A percentile compares a stretch with the other conserved stretches of the same genome.
phyloP scores from a whole-genome alignment of 2,113 vertebrate species.

The Eulemur macaco region DNA sequence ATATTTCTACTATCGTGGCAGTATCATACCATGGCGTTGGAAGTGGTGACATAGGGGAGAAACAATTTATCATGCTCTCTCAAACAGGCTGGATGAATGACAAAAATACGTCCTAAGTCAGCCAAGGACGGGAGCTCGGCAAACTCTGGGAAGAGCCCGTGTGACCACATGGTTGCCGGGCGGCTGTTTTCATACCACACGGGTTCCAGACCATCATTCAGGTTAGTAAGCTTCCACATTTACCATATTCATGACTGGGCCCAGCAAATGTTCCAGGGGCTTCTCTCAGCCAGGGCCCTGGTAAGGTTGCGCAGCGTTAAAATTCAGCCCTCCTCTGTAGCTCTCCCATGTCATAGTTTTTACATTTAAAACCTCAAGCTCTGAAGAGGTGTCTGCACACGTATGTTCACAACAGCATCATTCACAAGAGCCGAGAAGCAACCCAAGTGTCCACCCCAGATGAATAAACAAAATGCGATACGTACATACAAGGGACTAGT shows the following conservation, averaged over 20 bases:
- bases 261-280: accelerated
- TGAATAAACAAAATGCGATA: accelerated
- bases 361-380: background rate
- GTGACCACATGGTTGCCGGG: accelerated
- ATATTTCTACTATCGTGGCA: background rate
- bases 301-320: background rate
- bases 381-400: accelerated
- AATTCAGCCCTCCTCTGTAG: accelerated
- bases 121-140: accelerated
- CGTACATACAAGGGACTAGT: accelerated
- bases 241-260: accelerated
- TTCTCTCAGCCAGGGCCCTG: background rate
- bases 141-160: background rate
- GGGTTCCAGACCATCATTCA: background rate
- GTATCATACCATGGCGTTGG: accelerated
- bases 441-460: accelerated
- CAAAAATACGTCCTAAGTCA: background rate
- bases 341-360: background rate
- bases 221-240: accelerated
- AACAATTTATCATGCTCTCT: background rate
- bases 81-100: background rate
- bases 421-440: background rate
- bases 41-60: accelerated
- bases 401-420: no score
- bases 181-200: accelerated